These are phyloP conservation scores for Oasisia sp. DNA, from an alignment of 2,888 invertebrate genomes.

Conservation along the genomic window DNA sequence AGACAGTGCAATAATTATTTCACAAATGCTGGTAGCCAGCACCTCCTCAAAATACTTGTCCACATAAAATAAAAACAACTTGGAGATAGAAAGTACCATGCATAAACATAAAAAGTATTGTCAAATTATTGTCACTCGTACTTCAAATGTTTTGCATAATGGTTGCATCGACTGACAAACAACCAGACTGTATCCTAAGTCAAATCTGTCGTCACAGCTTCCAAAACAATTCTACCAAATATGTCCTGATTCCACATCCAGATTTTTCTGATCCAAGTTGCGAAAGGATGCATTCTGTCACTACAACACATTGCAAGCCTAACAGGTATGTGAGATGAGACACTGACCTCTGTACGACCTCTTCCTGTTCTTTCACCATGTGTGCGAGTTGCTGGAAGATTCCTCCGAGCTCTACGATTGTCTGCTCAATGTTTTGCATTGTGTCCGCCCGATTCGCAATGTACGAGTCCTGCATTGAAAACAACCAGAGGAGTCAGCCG, in stretches of 20 bases:
- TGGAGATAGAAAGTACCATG: no score
- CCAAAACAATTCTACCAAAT: background rate
- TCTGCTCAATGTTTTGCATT: conserved; percentile 99
- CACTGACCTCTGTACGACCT: conserved; percentile 85
- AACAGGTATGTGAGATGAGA: background rate
- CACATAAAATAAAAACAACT: no score
- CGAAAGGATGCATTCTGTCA: background rate
- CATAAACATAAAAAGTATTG: no score
- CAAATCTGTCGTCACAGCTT: background rate
- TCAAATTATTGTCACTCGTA: no score
- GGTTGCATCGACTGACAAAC: no score
- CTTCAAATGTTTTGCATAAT: no score
- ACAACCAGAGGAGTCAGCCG: background rate
- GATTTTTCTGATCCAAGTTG: background rate
- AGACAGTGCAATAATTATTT: no score
- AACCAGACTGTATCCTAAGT: no score
- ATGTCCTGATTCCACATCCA: background rate
- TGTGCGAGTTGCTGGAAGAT: conserved; percentile 87
- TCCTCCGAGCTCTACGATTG: conserved; percentile 98
- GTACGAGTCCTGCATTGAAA: conserved; percentile 77
- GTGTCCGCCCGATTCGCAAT: conserved; percentile 93
- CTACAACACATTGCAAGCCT: background rate
- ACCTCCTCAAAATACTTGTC: no score
- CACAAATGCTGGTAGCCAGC: no score
- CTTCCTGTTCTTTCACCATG: conserved; percentile 98